Evolutionary conservation across 2,113 vertebrate genomes (phyloP).

Genomic region (Morone chrysops): DNA sequence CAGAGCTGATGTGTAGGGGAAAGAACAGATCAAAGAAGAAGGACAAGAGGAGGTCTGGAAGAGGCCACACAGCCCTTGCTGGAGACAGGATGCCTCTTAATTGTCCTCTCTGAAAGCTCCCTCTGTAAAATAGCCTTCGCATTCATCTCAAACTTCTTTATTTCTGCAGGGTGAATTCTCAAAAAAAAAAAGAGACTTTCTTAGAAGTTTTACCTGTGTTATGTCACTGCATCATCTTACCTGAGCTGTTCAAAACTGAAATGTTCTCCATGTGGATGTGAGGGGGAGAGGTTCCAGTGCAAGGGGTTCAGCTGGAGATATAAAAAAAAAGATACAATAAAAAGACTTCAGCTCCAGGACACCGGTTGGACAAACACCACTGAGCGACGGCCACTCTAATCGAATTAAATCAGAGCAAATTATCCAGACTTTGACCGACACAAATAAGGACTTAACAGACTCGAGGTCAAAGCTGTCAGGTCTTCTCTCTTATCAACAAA

Average conservation of each 20-base stretch:
- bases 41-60: constrained; percentile 18
- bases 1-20: constrained; percentile 46
- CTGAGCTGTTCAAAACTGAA: not conserved
- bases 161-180: constrained; percentile 24
- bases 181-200: constrained; percentile 1
- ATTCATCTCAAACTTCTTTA: constrained; percentile 32
- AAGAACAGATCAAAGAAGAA: constrained; percentile 46
- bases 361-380: constrained; percentile 19
- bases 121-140: constrained; percentile 65
- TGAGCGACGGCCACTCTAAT: constrained; percentile 23
- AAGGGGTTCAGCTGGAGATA: not conserved
- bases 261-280: constrained; percentile 13
- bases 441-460: constrained; percentile 53
- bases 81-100: constrained; percentile 14
- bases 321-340: not conserved
- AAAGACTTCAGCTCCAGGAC: constrained; percentile 43
- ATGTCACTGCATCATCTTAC: constrained; percentile 25
- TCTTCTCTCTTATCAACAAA: constrained; percentile 45
- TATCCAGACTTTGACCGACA: constrained; percentile 39
- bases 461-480: constrained; percentile 55
- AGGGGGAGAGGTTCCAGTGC: not conserved
- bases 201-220: constrained; percentile 24
- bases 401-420: constrained; percentile 46
- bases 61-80: not conserved
- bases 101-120: constrained; percentile 26